These are phyloP conservation scores for Ictidomys tridecemlineatus DNA, from an alignment of 2,113 vertebrate species.

Conservation along the genomic window DNA sequence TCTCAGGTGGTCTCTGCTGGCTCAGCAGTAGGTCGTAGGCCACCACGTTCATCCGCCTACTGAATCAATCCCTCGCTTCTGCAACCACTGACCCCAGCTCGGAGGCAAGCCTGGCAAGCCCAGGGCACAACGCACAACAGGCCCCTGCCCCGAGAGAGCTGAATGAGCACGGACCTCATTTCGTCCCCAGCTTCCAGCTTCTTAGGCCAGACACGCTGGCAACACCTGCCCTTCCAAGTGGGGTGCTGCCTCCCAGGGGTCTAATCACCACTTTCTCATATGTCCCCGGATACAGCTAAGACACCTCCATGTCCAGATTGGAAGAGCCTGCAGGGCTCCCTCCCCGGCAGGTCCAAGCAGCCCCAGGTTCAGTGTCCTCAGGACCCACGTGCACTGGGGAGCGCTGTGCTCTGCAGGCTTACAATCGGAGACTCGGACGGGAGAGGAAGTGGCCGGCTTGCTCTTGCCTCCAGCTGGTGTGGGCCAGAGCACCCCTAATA, in stretches of 20 bases:
- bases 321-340: not conserved
- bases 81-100: too few relatives aligned
- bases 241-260: not conserved
- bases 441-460: too few relatives aligned
- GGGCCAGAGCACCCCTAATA: not conserved
- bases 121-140: not conserved
- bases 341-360: not conserved
- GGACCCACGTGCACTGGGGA: fast-evolving
- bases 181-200: too few relatives aligned
- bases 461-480: too few relatives aligned
- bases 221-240: too few relatives aligned
- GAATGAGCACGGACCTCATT: too few relatives aligned
- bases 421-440: too few relatives aligned
- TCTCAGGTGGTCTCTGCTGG: not conserved
- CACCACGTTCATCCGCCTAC: fast-evolving
- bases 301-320: not conserved
- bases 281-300: not conserved
- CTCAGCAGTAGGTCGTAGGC: not conserved
- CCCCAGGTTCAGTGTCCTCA: not conserved
- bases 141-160: not conserved
- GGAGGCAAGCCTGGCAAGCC: not conserved
- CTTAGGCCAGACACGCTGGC: fast-evolving
- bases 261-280: too few relatives aligned
- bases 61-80: not conserved
- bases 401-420: not conserved